Conservation (phyloP, 1,140 invertebrate species). For the Drosophila pectinifera region DNA sequence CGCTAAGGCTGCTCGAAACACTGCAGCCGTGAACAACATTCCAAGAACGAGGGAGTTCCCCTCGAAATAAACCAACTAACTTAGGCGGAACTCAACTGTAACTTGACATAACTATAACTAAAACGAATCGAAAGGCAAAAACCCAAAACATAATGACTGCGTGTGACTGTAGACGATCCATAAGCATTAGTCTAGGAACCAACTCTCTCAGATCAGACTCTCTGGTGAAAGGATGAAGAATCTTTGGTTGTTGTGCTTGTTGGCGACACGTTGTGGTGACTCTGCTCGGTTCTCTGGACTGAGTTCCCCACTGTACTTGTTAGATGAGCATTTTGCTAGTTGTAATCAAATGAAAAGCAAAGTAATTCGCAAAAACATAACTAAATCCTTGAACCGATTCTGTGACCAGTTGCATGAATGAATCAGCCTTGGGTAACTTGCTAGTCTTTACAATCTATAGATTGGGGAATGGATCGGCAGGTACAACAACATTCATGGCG, state of each 20-base stretch:
- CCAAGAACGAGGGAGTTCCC: constrained; percentile 55
- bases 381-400: constrained; percentile 22
- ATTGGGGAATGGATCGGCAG: constrained; percentile 28
- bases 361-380: constrained; percentile 30
- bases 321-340: constrained; percentile 71
- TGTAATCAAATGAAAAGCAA: constrained; percentile 49
- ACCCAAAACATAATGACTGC: constrained; percentile 65
- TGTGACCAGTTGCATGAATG: constrained; percentile 53
- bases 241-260: constrained; percentile 84
- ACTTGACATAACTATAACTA: constrained; percentile 69
- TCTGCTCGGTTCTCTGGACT: constrained; percentile 63
- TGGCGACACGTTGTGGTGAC: constrained; percentile 36
- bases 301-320: constrained; percentile 34
- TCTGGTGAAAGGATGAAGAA: constrained; percentile 43
- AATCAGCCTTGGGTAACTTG: not conserved
- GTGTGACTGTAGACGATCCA: constrained; percentile 39
- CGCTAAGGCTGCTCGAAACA: constrained; percentile 42
- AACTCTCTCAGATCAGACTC: constrained; percentile 51
- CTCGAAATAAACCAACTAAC: constrained; percentile 74
- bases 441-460: constrained; percentile 33
- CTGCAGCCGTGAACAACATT: constrained; percentile 61
- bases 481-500: constrained; percentile 32
- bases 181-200: constrained; percentile 35
- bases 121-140: constrained; percentile 51
- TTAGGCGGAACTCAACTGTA: constrained; percentile 74